These are phyloP conservation scores for Drosophila kurseongensis DNA, from an alignment of 1,140 invertebrate genomes.

Conservation along the genomic window DNA sequence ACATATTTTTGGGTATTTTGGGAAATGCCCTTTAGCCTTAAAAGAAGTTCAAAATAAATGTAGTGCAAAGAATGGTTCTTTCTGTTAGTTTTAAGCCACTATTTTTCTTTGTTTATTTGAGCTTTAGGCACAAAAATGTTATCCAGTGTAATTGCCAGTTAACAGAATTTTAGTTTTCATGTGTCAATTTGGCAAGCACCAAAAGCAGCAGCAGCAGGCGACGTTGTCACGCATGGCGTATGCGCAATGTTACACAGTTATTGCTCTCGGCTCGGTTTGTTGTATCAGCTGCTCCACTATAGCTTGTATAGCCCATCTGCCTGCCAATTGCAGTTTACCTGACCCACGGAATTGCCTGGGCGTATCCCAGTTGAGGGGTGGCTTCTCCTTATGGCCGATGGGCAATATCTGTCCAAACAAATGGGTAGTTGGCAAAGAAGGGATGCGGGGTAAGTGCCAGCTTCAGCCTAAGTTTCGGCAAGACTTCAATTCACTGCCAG, in stretches of 20 bases:
- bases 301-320: constrained; percentile 13
- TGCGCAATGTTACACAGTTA: constrained; percentile 44
- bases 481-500: constrained; percentile 35
- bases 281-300: constrained; percentile 38
- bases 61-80: no score
- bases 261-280: constrained; percentile 13
- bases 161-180: constrained; percentile 51
- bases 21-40: no score
- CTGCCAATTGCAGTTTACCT: constrained; percentile 74
- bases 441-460: background rate
- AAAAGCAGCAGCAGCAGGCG: constrained; percentile 16
- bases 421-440: background rate
- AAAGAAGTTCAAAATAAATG: no score
- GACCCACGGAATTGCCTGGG: constrained; percentile 62
- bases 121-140: background rate
- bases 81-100: no score
- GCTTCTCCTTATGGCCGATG: constrained; percentile 31
- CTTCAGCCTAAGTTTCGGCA: constrained; percentile 21
- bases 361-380: constrained; percentile 41
- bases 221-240: constrained; percentile 60
- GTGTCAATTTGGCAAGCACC: constrained; percentile 36
- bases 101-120: background rate
- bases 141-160: constrained; percentile 18
- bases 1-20: no score
- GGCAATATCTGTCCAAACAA: constrained; percentile 29